A percentile compares a stretch with the other conserved stretches of the same genome.
These are phyloP conservation scores for Siniperca knerii DNA, from an alignment of 2,113 vertebrate genomes.

Conservation along the genomic window DNA sequence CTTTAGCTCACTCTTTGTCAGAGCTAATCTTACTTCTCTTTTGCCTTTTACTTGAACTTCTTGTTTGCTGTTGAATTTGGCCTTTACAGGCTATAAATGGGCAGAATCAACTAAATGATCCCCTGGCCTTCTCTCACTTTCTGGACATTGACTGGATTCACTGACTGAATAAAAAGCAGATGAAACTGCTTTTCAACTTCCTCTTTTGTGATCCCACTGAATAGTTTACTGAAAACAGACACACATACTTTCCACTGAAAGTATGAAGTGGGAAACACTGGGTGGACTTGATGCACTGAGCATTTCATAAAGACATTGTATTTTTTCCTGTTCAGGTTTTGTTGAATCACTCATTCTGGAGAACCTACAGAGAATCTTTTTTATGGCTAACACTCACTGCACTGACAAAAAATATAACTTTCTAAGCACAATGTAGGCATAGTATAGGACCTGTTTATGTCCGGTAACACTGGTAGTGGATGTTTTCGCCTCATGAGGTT, in stretches of 20 bases:
- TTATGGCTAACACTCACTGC: neutral
- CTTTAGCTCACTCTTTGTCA: neutral
- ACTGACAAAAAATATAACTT: neutral
- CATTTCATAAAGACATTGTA: neutral
- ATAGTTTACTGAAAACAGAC: neutral
- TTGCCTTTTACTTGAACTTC: neutral
- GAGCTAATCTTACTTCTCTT: neutral
- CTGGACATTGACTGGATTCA: too few species aligned
- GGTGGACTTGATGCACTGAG: neutral
- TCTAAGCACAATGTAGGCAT: neutral
- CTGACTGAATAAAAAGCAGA: neutral
- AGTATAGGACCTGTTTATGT: neutral
- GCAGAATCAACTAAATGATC: neutral
- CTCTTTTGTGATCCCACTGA: neutral
- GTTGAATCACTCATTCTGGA: neutral
- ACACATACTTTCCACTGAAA: neutral
- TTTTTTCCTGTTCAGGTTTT: neutral
- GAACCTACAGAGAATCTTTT: neutral
- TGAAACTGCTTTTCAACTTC: neutral
- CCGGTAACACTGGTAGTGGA: neutral
- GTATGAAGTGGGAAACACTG: constrained; percentile 12
- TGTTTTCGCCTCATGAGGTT: neutral
- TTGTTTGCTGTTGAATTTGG: neutral
- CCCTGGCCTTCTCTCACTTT: neutral
- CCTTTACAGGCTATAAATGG: neutral